Evolutionary conservation across 2,888 invertebrate genomes (phyloP), one percentile per base, ranked within the genome.

Genomic region (Tipula helvola): DNA sequence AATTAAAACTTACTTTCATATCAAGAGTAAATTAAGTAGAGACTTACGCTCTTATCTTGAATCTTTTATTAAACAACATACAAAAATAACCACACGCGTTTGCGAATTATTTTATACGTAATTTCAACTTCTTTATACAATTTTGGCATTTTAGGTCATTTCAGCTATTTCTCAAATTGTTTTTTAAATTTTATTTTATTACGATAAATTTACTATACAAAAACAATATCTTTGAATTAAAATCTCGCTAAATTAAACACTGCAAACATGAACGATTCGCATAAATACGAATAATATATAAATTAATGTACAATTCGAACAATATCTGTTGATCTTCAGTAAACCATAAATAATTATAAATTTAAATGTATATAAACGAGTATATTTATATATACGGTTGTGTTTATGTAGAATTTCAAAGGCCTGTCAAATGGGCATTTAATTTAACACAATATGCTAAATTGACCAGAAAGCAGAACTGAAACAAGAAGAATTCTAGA

Each of bases 391-490:
- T 71, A 16, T 52, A 16, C 44, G 52, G 4, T 52, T 52, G 47
- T 47, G 12, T 13, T 12, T 13, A 18, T 18, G 12, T 71, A 71
- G 71, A 71, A 71, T 28, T 10, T 71, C 71, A 71, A 71, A 71
- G 71, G 71, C 71, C 71, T 71, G 71, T 71, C 71, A 71, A 71
- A 28, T 71, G 71, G 71, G 71, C 71, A 71, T 71, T 71, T 71
- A 71, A 71, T 71, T 71, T 71, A 71, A 71, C 71, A 71, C 71
- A 71, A 71, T 71, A 71, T 71, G 71, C 71, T 71, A 71, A 71
- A 71, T 71, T 71, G 71, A 71, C 71, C 71, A 71, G 71, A 71
- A 71, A 71, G 71, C 71, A 71, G 71, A 71, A 52, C 52, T 16
- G 52, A 52, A 52, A 52, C 52, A 52, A 52, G 52, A 5, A 52